phyloP scores from a whole-genome alignment of 2,113 vertebrate species.

The Pan troglodytes region NHGRI_mPanTro3-v2.1_pri NC_072398.2:21283001-21283500 shows the following conservation, averaged over 20 bases:
- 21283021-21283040: no score
- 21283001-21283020: not conserved
- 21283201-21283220: not conserved
- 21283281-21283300: not conserved
- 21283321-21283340: not conserved
- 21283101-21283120: not conserved
- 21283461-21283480: not conserved
- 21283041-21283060: not conserved
- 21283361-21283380: not conserved
- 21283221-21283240: not conserved
- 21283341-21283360: no score
- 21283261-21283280: not conserved
- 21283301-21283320: not conserved
- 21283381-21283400: not conserved
- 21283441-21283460: not conserved
- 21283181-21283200: not conserved
- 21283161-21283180: not conserved
- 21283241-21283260: no score
- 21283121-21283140: not conserved
- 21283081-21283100: not conserved
- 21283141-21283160: not conserved
- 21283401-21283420: not conserved
- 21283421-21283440: not conserved
- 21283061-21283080: not conserved
- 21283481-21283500: no score